These are phyloP conservation scores for Lepus americanus DNA, from an alignment of 2,113 vertebrate genomes.

Conservation along the genomic window DNA sequence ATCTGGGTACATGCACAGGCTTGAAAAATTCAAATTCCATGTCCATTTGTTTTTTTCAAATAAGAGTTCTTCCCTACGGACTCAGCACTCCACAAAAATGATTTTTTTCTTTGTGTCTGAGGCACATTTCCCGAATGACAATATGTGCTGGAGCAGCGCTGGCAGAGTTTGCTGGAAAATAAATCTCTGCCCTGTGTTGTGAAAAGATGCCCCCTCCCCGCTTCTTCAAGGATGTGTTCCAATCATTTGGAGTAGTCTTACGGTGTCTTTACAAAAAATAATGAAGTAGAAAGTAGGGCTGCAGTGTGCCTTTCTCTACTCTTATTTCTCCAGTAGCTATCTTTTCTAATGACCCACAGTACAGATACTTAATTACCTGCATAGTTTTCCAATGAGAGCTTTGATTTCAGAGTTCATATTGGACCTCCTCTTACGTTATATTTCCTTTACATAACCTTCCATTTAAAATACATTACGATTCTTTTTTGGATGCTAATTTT, in stretches of 20 bases:
- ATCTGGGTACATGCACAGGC: not conserved
- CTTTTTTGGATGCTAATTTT: not conserved
- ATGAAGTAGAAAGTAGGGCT: constrained; percentile 11
- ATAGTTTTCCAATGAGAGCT: not conserved
- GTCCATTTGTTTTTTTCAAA: constrained; percentile 73
- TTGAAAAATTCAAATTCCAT: constrained; percentile 68
- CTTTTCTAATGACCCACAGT: not conserved
- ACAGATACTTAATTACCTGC: not conserved
- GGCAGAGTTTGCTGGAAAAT: constrained; percentile 51
- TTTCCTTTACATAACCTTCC: not conserved
- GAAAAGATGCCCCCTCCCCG: not conserved
- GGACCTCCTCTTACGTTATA: not conserved
- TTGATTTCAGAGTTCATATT: not conserved
- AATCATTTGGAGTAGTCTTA: constrained; percentile 40
- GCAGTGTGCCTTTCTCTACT: not conserved
- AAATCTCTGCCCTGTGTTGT: constrained; percentile 35
- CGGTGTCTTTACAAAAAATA: not conserved
- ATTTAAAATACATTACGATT: not conserved
- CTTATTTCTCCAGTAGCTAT: not conserved
- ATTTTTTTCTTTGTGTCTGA: constrained; percentile 61
- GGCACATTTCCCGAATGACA: constrained; percentile 61
- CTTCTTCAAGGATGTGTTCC: constrained; percentile 60
- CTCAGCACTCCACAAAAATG: not conserved
- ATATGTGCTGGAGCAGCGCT: constrained; percentile 6
- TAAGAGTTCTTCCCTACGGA: constrained; percentile 59